Evolutionary conservation across 1,140 invertebrate genomes (phyloP).

Genomic region (Heliothis subflexa): DNA sequence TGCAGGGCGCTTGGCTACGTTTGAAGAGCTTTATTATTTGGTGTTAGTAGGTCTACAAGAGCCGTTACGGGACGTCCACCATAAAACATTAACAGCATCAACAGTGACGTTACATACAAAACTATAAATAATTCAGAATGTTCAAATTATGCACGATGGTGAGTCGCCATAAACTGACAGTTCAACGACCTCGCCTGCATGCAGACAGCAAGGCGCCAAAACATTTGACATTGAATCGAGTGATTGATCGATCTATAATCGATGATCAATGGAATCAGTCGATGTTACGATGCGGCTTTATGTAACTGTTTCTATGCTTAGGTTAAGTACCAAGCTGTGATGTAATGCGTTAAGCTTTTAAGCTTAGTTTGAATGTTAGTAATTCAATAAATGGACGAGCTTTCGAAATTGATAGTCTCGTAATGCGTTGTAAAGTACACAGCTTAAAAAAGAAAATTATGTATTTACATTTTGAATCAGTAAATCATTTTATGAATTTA

Average conservation of each 20-base stretch:
- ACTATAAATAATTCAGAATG: conserved; percentile 15
- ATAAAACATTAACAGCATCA: conserved; percentile 3
- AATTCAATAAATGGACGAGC: not conserved
- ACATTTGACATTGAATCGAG: conserved; percentile 50
- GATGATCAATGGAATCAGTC: conserved; percentile 41
- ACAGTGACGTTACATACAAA: not conserved
- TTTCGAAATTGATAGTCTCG: not conserved
- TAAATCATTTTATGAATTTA: too few species aligned
- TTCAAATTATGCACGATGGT: not conserved
- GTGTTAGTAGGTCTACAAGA: not conserved
- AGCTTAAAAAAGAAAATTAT: too few species aligned
- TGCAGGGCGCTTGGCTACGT: not conserved
- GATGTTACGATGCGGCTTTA: conserved; percentile 33
- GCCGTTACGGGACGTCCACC: not conserved
- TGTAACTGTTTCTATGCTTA: conserved; percentile 38
- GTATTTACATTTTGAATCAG: too few species aligned
- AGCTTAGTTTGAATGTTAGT: conserved; percentile 8
- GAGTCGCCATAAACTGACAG: conserved; percentile 6
- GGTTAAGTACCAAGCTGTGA: conserved; percentile 16
- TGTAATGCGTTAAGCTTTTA: conserved; percentile 20
- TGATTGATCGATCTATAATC: conserved; percentile 48
- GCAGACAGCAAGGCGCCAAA: conserved; percentile 49
- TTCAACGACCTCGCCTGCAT: conserved; percentile 31
- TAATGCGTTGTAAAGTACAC: too few species aligned
- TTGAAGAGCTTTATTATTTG: too few species aligned